Evolutionary conservation across 2,797 vertebrate species (phyloP).

Genomic region (Helicolenus hilgendorfi): DNA sequence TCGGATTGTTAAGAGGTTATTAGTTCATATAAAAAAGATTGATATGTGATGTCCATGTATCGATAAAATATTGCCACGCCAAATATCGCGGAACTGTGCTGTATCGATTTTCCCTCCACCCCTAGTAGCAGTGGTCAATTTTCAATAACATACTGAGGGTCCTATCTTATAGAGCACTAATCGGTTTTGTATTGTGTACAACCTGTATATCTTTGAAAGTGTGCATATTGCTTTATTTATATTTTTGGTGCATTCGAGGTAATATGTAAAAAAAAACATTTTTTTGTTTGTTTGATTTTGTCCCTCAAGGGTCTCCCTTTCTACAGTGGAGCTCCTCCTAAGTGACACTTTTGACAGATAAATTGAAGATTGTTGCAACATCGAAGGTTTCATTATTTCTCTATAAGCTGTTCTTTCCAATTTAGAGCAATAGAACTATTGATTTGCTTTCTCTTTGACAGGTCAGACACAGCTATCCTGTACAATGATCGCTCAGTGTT

Average conservation of each 20-base stretch:
- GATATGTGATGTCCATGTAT: too few relatives aligned
- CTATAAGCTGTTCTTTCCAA: not conserved
- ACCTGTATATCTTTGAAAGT: not conserved
- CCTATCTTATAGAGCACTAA: not conserved
- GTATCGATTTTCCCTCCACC: not conserved
- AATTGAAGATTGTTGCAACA: not conserved
- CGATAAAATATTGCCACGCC: too few relatives aligned
- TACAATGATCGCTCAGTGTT: slow-evolving; percentile 98
- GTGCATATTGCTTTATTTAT: not conserved
- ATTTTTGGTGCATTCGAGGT: not conserved
- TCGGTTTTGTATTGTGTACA: not conserved
- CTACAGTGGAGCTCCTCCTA: not conserved
- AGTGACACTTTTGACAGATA: not conserved
- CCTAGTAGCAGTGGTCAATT: not conserved
- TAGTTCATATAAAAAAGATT: too few relatives aligned
- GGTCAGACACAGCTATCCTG: slow-evolving; percentile 97
- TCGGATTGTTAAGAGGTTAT: too few relatives aligned
- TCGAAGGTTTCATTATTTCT: not conserved
- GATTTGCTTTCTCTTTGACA: slow-evolving; percentile 67
- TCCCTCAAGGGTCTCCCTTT: not conserved
- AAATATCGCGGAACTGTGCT: not conserved
- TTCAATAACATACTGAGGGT: not conserved
- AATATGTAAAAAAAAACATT: not conserved
- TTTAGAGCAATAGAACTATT: not conserved
- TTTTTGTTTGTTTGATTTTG: not conserved